Percentiles rank a stretch among this genome's conserved stretches.
These are phyloP conservation scores for Arctia plantaginis DNA, from an alignment of 2,888 invertebrate species.

Conservation along the genomic window DNA sequence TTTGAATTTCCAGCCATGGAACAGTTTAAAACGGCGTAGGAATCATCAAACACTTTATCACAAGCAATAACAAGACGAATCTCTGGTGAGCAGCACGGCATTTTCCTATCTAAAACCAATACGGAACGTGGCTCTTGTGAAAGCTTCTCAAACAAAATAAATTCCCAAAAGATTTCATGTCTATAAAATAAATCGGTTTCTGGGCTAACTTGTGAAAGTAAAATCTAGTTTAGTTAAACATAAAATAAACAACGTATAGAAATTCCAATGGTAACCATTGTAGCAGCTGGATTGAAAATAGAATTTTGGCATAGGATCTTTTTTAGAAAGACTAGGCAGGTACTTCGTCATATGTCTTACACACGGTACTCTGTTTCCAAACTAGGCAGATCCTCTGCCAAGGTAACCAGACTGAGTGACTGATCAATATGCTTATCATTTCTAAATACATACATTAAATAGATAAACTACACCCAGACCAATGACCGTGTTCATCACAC, in stretches of 20 bases:
- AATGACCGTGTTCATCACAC: too few species aligned
- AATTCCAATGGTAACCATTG: neutral
- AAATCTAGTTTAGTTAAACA: neutral
- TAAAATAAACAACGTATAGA: neutral
- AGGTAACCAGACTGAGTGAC: too few species aligned
- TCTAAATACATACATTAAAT: too few species aligned
- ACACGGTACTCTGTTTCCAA: neutral
- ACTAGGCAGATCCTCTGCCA: too few species aligned
- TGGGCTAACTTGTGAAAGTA: neutral
- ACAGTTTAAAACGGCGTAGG: too few species aligned
- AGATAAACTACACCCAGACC: too few species aligned
- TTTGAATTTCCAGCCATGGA: too few species aligned
- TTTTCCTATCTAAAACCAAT: constrained; percentile 3
- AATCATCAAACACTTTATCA: neutral
- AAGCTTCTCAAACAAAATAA: neutral
- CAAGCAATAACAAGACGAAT: neutral
- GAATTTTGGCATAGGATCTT: neutral
- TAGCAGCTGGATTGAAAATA: neutral
- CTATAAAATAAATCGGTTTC: neutral
- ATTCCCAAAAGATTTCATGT: neutral
- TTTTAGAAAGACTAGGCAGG: neutral
- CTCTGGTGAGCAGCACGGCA: neutral
- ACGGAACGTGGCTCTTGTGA: neutral
- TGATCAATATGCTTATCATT: too few species aligned
- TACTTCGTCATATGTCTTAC: neutral